Evolutionary conservation across 2,113 vertebrate genomes (phyloP).

Genomic region (Potamarius usumacintae): DNA sequence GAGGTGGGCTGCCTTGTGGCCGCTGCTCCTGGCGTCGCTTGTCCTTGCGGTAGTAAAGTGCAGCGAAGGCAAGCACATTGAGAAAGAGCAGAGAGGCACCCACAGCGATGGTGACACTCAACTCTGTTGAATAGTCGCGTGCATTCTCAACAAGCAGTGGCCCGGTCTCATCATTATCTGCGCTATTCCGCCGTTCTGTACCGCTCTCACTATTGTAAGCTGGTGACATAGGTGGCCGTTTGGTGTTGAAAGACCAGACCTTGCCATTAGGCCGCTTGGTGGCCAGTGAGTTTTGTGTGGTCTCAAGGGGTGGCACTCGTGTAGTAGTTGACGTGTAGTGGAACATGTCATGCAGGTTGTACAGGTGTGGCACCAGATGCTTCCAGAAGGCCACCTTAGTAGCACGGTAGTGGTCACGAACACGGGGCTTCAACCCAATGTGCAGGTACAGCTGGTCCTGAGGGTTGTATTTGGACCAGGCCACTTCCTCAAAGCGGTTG

Average conservation of each 20-base stretch:
- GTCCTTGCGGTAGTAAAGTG: slow-evolving; percentile 98
- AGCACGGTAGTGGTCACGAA: slow-evolving; percentile 96
- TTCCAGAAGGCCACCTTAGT: slow-evolving; percentile 99
- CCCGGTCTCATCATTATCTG: slow-evolving; percentile 83
- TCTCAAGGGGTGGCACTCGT: slow-evolving; percentile 94
- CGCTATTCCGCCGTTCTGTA: slow-evolving; percentile 85
- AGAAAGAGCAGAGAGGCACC: slow-evolving; percentile 97
- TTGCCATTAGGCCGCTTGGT: slow-evolving; percentile 90
- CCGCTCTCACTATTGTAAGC: slow-evolving; percentile 89
- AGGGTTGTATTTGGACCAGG: slow-evolving; percentile 99
- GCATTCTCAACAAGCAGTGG: slow-evolving; percentile 91
- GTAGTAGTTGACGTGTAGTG: slow-evolving; percentile 98
- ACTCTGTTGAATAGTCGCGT: slow-evolving; percentile 95
- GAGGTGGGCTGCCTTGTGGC: slow-evolving; percentile 83
- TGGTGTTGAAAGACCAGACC: slow-evolving; percentile 88
- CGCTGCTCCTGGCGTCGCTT: slow-evolving; percentile 91
- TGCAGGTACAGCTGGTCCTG: slow-evolving; percentile 97
- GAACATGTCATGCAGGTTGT: slow-evolving; percentile 98
- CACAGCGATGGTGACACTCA: slow-evolving; percentile 96
- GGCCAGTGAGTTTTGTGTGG: slow-evolving; percentile 91
- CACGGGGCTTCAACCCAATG: slow-evolving; percentile 95
- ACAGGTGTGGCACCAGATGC: slow-evolving; percentile 95
- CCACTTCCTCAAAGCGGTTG: slow-evolving; percentile 97
- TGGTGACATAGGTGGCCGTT: slow-evolving; percentile 90
- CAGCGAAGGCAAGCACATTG: slow-evolving; percentile 94